phyloP scores from a whole-genome alignment of 2,113 vertebrate species.

The Lepisosteus osseus region DNA sequence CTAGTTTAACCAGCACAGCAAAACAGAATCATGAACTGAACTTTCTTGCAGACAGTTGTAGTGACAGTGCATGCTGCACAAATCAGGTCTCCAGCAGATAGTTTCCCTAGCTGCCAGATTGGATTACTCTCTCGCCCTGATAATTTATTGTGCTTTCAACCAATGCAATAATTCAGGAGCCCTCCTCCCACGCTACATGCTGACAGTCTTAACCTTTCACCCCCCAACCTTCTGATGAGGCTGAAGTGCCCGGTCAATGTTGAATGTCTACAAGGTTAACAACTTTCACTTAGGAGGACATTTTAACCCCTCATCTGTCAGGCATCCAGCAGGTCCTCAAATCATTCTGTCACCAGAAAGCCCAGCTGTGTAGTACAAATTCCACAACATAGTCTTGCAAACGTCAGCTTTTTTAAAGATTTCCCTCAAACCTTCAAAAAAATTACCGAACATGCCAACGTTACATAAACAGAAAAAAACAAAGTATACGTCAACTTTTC shows the following conservation, averaged over 20 bases:
- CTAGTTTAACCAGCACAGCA: constrained; percentile 2
- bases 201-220: not conserved
- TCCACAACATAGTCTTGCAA: too few species aligned
- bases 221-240: not conserved
- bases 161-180: not conserved
- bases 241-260: not conserved
- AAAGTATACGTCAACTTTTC: too few species aligned
- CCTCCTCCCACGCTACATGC: not conserved
- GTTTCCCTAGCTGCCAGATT: not conserved
- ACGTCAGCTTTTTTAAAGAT: too few species aligned
- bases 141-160: not conserved
- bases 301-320: not conserved
- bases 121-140: constrained; percentile 1
- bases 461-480: too few species aligned
- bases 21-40: not conserved
- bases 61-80: not conserved
- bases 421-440: too few species aligned
- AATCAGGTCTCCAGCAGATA: not conserved
- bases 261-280: not conserved
- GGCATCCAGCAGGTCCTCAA: not conserved
- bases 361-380: too few species aligned
- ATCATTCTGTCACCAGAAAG: not conserved
- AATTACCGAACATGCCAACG: too few species aligned
- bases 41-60: not conserved
- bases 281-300: not conserved